A percentile compares a stretch with the other conserved stretches of the same genome.
Evolutionary conservation across 2,888 invertebrate species (phyloP).

Genomic region (Aleiodes alternator): DNA sequence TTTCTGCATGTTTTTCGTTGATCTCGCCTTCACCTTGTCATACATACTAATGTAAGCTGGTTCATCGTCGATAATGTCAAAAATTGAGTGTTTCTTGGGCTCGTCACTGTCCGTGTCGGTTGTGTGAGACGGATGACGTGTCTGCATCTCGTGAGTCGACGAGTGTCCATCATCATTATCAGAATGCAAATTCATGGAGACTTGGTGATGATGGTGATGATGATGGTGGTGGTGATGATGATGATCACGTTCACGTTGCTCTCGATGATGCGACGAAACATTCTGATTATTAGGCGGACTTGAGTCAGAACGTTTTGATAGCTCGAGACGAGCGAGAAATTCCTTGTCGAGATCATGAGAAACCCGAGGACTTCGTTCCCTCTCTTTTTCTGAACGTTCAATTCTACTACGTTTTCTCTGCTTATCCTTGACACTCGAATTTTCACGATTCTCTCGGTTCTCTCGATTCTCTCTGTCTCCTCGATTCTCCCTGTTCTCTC

Average conservation of each 20-base stretch:
- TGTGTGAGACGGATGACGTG: slow-evolving; percentile 69
- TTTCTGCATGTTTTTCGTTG: slow-evolving; percentile 95
- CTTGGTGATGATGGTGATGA: slow-evolving; percentile 63
- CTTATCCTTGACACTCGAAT: slow-evolving; percentile 65
- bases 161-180: slow-evolving; percentile 70
- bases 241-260: slow-evolving; percentile 59
- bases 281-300: slow-evolving; percentile 63
- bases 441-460: slow-evolving; percentile 72
- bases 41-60: slow-evolving; percentile 98
- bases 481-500: slow-evolving; percentile 56
- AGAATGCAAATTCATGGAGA: slow-evolving; percentile 66
- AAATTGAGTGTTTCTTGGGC: slow-evolving; percentile 93
- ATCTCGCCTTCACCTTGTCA: slow-evolving; percentile 95
- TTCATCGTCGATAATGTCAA: slow-evolving; percentile 92
- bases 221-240: slow-evolving; percentile 61
- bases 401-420: slow-evolving; percentile 66
- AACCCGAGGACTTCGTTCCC: slow-evolving; percentile 71
- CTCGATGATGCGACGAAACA: slow-evolving; percentile 62
- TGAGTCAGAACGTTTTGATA: slow-evolving; percentile 66
- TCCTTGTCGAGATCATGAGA: slow-evolving; percentile 72
- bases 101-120: slow-evolving; percentile 84
- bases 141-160: slow-evolving; percentile 70
- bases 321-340: slow-evolving; percentile 68
- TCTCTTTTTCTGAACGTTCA: slow-evolving; percentile 64
- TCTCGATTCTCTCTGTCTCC: slow-evolving; percentile 60